Conservation (phyloP, 37 sponge, comb jelly and placozoan genomes). For the Lycopodina hypogea region DNA sequence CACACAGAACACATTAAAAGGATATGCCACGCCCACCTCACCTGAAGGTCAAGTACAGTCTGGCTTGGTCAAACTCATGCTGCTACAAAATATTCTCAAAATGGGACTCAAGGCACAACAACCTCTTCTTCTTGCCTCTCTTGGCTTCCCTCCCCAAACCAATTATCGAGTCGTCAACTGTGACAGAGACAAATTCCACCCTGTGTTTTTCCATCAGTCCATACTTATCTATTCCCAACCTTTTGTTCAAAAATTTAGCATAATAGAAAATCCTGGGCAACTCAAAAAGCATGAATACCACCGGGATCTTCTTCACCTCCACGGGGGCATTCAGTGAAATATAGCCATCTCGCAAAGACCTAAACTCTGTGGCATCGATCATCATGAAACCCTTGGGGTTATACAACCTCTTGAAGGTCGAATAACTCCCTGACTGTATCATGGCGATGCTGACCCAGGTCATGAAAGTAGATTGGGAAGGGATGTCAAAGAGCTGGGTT, state of each 20-base stretch:
- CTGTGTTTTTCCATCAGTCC: slow-evolving; percentile 28
- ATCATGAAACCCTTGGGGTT: slow-evolving; percentile 34
- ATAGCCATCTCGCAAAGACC: slow-evolving; percentile 40
- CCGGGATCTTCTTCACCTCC: slow-evolving; percentile 61
- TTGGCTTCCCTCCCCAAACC: background rate
- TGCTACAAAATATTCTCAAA: slow-evolving; percentile 22
- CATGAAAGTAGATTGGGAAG: slow-evolving; percentile 52
- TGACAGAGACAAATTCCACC: background rate
- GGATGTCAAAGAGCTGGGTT: slow-evolving; percentile 50
- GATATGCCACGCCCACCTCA: background rate
- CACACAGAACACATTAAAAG: too few species aligned
- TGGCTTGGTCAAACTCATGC: slow-evolving; percentile 32
- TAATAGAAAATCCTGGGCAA: slow-evolving; percentile 62
- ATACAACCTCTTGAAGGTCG: slow-evolving; percentile 41
- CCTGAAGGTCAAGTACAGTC: slow-evolving; percentile 21
- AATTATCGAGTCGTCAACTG: background rate
- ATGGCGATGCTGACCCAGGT: slow-evolving; percentile 58
- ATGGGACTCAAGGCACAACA: slow-evolving; percentile 32
- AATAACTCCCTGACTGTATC: slow-evolving; percentile 57
- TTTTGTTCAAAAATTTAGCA: slow-evolving; percentile 33
- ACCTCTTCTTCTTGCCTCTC: slow-evolving; percentile 3
- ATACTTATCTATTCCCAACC: slow-evolving; percentile 10
- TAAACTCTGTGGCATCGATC: slow-evolving; percentile 32
- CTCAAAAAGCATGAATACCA: slow-evolving; percentile 65
- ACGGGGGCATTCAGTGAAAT: slow-evolving; percentile 42